Base-by-base conservation (phyloP, 2,888 invertebrate species). In the Selenia dentaria region DNA sequence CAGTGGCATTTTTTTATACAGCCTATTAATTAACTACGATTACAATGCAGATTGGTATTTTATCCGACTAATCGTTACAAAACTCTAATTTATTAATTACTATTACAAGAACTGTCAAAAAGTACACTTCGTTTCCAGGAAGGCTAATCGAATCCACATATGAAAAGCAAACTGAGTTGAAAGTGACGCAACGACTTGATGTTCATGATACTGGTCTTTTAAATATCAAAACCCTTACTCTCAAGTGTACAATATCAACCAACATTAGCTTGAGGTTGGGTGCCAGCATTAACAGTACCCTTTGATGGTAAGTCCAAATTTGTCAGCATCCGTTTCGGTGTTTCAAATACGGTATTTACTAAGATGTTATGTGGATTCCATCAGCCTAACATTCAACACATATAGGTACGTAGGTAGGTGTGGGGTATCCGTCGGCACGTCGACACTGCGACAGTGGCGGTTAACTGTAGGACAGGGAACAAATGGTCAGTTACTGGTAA, bases 381-480 rank as follows among this genome's bases (percentile, higher is more conserved):
- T 25, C 45, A 51, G 22, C 33, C 18, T 29, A 8, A 32, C 40
- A 35, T 34, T 22, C 27, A 42, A 45, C 51, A 48, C 53, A 56
- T 57, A 54, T 54, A 51, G 54, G 48, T 42, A 42, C 36, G 44
- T 43, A 50, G 59, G 63, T 57, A 59, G 56, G 58, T 57, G 60
- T 36, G 59, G 57, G 54, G 34, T 6, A 4, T 51, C 59, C 54
- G 54, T 49, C 20, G 36, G 61, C 65, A 46, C 49, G 49, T 42
- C 47, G 48, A 31, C 24, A 35, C 57, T 57, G 11, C 61, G 56
- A 38, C 37, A 41, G 50, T 59, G 57, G 50, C 51, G 51, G 54
- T 60, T 68, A 68, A 57, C 67, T 66, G 67, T 40, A 33, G 52
- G 57, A 52, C 22, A 62, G 58, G 59, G 64, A 52, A 67, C 54